A percentile compares a stretch with the other conserved stretches of the same genome.
phyloP scores from a whole-genome alignment of 2,888 invertebrate genomes.

The Coenonympha glycerion region DNA sequence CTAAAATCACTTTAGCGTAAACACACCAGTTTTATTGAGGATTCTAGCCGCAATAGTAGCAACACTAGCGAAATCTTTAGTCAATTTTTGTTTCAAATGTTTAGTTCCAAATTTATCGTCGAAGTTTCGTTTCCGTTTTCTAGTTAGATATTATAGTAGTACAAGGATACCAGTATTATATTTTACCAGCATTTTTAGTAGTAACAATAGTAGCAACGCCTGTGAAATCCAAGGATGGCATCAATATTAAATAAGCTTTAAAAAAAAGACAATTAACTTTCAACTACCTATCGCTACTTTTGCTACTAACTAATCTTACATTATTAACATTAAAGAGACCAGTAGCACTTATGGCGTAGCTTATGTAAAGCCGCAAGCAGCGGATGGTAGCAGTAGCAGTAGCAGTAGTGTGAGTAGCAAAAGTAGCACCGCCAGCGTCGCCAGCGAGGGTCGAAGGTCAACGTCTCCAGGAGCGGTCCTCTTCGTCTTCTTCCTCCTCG shows the following conservation, averaged over 20 bases:
- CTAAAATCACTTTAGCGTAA: neutral
- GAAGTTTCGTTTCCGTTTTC: no score
- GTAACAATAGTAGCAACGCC: neutral
- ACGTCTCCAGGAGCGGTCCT: conserved; percentile 93
- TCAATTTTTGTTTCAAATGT: no score
- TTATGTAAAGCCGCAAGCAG: conserved; percentile 6
- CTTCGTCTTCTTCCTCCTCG: conserved; percentile 92
- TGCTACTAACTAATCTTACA: neutral
- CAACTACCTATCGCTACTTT: conserved; percentile 8
- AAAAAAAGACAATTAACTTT: neutral
- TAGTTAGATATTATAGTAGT: no score
- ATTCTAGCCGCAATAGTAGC: no score
- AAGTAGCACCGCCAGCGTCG: conserved; percentile 12
- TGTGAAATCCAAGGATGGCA: neutral
- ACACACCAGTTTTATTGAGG: neutral
- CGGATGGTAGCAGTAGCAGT: conserved; percentile 1
- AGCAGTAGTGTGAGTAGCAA: conserved; percentile 4
- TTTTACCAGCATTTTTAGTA: no score
- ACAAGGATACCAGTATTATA: no score
- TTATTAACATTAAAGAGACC: neutral
- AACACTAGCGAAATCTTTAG: no score
- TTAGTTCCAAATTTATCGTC: no score
- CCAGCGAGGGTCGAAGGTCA: conserved; percentile 60
- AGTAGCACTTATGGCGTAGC: conserved; percentile 2
- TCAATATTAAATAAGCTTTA: no score